Base-by-base conservation (phyloP, 2,888 invertebrate species). In the Trichogramma dendrolimi region DNA sequence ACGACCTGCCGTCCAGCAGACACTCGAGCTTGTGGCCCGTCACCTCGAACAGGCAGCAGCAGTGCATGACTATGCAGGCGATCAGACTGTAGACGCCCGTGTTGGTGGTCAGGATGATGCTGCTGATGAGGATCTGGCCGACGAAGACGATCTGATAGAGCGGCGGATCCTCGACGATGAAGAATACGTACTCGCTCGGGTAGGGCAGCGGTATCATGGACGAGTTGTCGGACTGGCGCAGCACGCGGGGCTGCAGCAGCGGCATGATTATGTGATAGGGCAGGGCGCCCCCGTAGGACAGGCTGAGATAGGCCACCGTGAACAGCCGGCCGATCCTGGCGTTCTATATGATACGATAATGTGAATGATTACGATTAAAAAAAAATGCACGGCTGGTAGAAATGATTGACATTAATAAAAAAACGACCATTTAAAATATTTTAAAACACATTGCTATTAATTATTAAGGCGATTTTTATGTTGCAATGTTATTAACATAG, bases 201-300 rank as follows among this genome's bases (percentile, higher is more conserved):
- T 73, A 73, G 4, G 73, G 75, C 14, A 74, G 48, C 0, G 74
- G 72, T 48, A 72, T 73, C 65, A 68, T 70, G 0, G 71, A 72
- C 4, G 63, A 67, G 48, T 74, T 73, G 56, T 71, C 71, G 2
- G 60, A 60, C n/a, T 65, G 63, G 42, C 69, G 70, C 0, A 69
- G 64, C 39, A 72, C 67, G 52, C 70, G 63, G n/a, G 70, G 69
- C 8, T 68, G 69, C 10, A 73, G 66, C 3, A 74, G 61, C 1
- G 73, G 73, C 68, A 75, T 70, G 6, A 77, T 69, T 8, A 76
- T 72, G 54, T 76, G 75, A 68, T 76, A 77, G 1, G 77, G 76
- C 7, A 78, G 61, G 1, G 74, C 76, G 1, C 75, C 76, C 4
- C 75, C 75, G 55, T 75, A 75, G 0, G 72, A 72, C 4, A 76